phyloP scores from a whole-genome alignment of 2,888 invertebrate species.

The Limulus polyphemus region DNA sequence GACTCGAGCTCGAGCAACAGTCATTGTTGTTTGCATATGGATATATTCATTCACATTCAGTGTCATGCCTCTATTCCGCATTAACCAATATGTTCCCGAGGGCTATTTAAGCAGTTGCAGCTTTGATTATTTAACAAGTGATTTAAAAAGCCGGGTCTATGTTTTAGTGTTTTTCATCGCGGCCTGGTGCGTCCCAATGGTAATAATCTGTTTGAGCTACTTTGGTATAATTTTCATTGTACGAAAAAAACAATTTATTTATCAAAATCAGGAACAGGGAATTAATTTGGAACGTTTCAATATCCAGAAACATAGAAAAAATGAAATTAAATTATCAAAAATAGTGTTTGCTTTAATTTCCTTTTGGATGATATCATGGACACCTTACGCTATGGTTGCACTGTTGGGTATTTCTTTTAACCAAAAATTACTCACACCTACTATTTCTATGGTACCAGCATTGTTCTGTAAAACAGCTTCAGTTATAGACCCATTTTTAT shows the following conservation, averaged over 20 bases:
- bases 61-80: constrained; percentile 56
- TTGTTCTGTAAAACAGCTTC: constrained; percentile 41
- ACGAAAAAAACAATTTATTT: constrained; percentile 6
- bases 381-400: constrained; percentile 63
- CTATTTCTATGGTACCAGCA: constrained; percentile 41
- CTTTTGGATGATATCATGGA: constrained; percentile 67
- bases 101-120: constrained; percentile 72
- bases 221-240: constrained; percentile 46
- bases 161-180: constrained; percentile 55
- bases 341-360: constrained; percentile 56
- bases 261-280: too few species aligned
- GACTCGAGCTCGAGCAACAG: constrained; percentile 46
- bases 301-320: not conserved
- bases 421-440: constrained; percentile 51
- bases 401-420: constrained; percentile 56
- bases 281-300: too few species aligned
- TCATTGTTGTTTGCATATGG: constrained; percentile 56
- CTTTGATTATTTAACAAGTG: constrained; percentile 63
- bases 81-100: constrained; percentile 66
- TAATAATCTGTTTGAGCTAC: constrained; percentile 59
- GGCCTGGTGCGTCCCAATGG: constrained; percentile 58
- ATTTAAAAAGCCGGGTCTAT: constrained; percentile 48
- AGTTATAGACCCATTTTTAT: constrained; percentile 40
- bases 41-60: constrained; percentile 57
- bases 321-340: constrained; percentile 53